phyloP scores from a whole-genome alignment of 2,888 invertebrate species.

The Clepsis dumicolana region DNA sequence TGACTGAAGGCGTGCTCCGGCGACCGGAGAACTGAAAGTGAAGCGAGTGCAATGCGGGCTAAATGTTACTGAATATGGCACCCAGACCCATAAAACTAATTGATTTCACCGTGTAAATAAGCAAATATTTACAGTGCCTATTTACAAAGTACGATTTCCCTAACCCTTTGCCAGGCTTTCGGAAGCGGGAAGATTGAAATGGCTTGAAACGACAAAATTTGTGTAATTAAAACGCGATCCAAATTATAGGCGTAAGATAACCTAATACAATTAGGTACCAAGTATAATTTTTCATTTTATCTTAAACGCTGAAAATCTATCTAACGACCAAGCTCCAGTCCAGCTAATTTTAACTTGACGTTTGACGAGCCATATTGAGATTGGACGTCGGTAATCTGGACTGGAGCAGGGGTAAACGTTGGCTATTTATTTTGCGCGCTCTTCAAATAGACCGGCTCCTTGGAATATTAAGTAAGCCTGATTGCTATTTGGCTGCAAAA shows the following conservation, averaged over 20 bases:
- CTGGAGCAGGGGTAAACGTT: conserved; percentile 50
- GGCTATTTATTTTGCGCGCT: conserved; percentile 47
- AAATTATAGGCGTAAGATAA: too few species aligned
- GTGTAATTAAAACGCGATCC: too few species aligned
- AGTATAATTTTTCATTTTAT: conserved; percentile 3
- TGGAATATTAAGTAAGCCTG: conserved; percentile 12
- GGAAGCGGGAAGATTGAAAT: too few species aligned
- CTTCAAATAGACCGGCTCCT: conserved; percentile 31
- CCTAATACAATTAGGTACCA: too few species aligned
- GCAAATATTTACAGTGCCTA: background rate
- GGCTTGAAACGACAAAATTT: too few species aligned
- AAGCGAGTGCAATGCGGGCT: conserved; percentile 29
- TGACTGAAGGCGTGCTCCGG: conserved; percentile 58
- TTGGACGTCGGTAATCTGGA: conserved; percentile 48
- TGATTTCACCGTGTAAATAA: background rate
- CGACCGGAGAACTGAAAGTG: conserved; percentile 25
- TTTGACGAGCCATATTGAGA: conserved; percentile 52
- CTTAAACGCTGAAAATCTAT: conserved; percentile 15
- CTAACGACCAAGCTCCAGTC: conserved; percentile 24
- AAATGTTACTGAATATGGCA: background rate
- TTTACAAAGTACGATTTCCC: background rate
- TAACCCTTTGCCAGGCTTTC: too few species aligned
- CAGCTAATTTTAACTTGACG: conserved; percentile 55
- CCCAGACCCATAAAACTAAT: background rate
- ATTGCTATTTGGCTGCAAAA: background rate